Conservation (phyloP, 2,113 vertebrate species). For the Lasiurus cinereus region DNA sequence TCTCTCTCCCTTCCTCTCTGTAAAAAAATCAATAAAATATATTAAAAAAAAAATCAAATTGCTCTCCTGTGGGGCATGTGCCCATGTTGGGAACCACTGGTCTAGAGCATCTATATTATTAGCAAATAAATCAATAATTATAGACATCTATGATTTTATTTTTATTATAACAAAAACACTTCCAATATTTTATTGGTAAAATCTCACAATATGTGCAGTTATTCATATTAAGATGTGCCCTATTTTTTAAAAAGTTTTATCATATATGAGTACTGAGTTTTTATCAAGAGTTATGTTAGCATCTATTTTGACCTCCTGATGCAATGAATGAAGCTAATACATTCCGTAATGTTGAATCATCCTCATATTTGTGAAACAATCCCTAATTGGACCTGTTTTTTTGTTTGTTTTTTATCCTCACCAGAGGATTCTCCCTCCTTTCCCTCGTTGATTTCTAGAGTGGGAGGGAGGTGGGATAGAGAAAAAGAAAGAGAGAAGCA, state of each 20-base stretch:
- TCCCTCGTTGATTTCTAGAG: too few species aligned
- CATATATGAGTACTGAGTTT: constrained; percentile 25
- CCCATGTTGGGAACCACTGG: too few species aligned
- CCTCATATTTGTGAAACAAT: not conserved
- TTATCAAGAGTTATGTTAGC: constrained; percentile 18
- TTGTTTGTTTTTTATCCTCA: too few species aligned
- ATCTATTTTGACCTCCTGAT: constrained; percentile 39
- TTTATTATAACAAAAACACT: constrained; percentile 49
- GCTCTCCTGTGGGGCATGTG: too few species aligned
- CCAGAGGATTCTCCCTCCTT: too few species aligned
- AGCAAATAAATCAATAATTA: constrained; percentile 52
- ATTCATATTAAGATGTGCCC: constrained; percentile 1
- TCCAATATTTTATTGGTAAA: constrained; percentile 19
- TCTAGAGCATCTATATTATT: not conserved
- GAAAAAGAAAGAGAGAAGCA: too few species aligned
- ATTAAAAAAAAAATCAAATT: too few species aligned
- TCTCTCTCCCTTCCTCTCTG: too few species aligned
- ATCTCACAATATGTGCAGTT: not conserved
- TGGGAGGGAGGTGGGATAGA: too few species aligned
- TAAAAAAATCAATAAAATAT: too few species aligned
- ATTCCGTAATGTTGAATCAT: constrained; percentile 35
- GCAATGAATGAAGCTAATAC: constrained; percentile 11
- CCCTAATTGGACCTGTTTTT: not conserved
- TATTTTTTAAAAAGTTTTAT: constrained; percentile 51
- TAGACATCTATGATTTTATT: not conserved